Conservation (phyloP, 2,113 vertebrate species). For the Nyctereutes procyonoides region DNA sequence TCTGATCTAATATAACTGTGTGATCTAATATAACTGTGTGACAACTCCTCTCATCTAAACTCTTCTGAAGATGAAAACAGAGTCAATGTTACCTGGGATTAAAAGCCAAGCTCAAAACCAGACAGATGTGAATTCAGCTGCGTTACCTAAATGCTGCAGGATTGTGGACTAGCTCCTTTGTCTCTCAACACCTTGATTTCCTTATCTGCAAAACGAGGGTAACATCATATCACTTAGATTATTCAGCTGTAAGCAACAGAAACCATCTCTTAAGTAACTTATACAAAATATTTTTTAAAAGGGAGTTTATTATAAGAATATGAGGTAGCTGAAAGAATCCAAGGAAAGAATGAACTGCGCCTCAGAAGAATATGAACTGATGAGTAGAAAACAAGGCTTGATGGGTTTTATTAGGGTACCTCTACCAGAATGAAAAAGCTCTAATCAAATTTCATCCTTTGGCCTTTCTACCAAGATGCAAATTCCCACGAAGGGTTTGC, state of each 20-base stretch:
- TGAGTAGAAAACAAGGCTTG: not conserved
- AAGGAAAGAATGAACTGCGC: not conserved
- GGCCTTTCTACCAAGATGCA: not conserved
- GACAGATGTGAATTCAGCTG: not conserved
- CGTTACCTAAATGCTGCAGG: not conserved
- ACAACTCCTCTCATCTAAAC: not conserved
- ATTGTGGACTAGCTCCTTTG: not conserved
- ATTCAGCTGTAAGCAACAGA: not conserved
- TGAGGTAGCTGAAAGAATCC: not conserved
- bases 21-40: not conserved
- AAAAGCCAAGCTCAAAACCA: not conserved
- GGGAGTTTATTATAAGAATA: not conserved
- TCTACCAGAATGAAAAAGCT: not conserved
- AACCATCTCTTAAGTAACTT: not conserved
- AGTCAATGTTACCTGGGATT: not conserved
- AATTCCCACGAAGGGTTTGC: not conserved
- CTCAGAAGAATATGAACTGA: not conserved
- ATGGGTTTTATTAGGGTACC: not conserved
- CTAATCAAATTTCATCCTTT: not conserved
- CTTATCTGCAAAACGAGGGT: not conserved
- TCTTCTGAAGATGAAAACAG: conserved; percentile 14
- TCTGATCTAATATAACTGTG: not conserved
- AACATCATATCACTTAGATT: not conserved
- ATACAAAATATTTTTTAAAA: not conserved
- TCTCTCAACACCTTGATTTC: not conserved